Percentiles rank a stretch among this genome's conserved stretches.
These are phyloP conservation scores for Melanotaenia maccullochi DNA, from an alignment of 2,797 vertebrate genomes.

Conservation along the genomic window DNA sequence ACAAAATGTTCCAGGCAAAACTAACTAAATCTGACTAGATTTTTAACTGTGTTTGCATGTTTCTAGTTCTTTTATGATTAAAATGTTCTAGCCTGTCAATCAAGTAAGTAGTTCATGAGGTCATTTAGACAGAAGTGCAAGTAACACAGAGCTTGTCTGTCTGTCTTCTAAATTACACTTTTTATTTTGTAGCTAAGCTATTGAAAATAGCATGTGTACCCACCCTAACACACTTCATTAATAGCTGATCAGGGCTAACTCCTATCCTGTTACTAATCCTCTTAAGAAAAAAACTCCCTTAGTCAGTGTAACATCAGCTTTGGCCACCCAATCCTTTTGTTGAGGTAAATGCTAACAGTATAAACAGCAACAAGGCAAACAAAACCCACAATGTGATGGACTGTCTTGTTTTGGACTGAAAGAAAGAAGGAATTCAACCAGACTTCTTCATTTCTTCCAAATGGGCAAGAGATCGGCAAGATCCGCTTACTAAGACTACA, in stretches of 20 bases:
- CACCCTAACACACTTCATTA: constrained; percentile 75
- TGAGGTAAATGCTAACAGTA: constrained; percentile 58
- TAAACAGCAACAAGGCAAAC: constrained; percentile 37
- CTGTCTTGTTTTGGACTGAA: constrained; percentile 32
- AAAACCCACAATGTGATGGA: constrained; percentile 41
- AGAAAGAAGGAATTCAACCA: constrained; percentile 43
- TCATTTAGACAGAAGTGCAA: constrained; percentile 60
- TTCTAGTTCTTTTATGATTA: constrained; percentile 5
- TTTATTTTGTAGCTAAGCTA: constrained; percentile 62
- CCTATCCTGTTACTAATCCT: constrained; percentile 80
- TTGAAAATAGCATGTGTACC: constrained; percentile 65
- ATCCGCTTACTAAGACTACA: constrained; percentile 84
- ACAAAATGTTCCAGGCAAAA: constrained; percentile 44
- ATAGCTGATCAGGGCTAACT: constrained; percentile 71
- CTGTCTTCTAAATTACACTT: constrained; percentile 50
- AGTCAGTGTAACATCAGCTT: constrained; percentile 61
- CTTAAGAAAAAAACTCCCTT: constrained; percentile 69
- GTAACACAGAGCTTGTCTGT: constrained; percentile 55
- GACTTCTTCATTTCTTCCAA: constrained; percentile 71
- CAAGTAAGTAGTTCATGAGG: background rate
- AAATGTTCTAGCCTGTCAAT: constrained; percentile 9
- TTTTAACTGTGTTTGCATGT: constrained; percentile 6
- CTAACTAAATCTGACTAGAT: constrained; percentile 1
- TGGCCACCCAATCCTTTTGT: constrained; percentile 64
- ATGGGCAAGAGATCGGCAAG: constrained; percentile 62